Evolutionary conservation across 2,797 vertebrate genomes (phyloP).

Genomic region (Brachyalestes nurse): DNA sequence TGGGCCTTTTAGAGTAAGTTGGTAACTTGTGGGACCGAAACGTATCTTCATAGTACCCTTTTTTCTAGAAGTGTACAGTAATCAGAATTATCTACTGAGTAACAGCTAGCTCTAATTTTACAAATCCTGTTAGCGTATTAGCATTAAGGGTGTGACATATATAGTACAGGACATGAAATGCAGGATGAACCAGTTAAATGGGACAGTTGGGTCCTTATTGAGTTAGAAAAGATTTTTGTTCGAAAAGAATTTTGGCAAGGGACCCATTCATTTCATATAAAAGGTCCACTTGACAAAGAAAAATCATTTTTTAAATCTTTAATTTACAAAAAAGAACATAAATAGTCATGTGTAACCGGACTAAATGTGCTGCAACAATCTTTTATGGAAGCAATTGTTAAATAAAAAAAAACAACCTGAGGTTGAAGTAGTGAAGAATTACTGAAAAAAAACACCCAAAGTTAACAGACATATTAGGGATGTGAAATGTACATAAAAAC

Average conservation of each 20-base stretch:
- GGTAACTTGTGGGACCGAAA: too few species aligned
- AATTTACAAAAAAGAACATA: constrained; percentile 49
- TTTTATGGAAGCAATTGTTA: neutral
- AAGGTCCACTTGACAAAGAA: neutral
- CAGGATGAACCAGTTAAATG: too few species aligned
- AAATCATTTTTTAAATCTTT: constrained; percentile 37
- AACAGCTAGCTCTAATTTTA: too few species aligned
- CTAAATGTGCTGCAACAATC: neutral
- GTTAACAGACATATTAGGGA: neutral
- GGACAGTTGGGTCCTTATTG: too few species aligned
- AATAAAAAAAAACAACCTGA: constrained; percentile 13
- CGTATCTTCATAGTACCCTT: too few species aligned
- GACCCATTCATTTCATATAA: neutral
- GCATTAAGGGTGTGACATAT: too few species aligned
- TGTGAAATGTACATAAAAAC: constrained; percentile 9
- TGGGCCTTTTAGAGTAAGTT: too few species aligned
- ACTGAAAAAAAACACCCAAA: neutral
- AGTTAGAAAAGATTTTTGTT: too few species aligned
- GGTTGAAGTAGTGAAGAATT: constrained; percentile 3
- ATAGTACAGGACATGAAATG: too few species aligned
- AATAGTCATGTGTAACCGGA: neutral
- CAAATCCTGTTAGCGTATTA: too few species aligned
- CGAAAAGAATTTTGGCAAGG: neutral
- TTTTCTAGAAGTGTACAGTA: too few species aligned
- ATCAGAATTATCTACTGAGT: too few species aligned